A percentile compares a stretch with the other conserved stretches of the same genome.
These are phyloP conservation scores for Portevinia maculata DNA, from an alignment of 2,888 invertebrate species.

Conservation along the genomic window DNA sequence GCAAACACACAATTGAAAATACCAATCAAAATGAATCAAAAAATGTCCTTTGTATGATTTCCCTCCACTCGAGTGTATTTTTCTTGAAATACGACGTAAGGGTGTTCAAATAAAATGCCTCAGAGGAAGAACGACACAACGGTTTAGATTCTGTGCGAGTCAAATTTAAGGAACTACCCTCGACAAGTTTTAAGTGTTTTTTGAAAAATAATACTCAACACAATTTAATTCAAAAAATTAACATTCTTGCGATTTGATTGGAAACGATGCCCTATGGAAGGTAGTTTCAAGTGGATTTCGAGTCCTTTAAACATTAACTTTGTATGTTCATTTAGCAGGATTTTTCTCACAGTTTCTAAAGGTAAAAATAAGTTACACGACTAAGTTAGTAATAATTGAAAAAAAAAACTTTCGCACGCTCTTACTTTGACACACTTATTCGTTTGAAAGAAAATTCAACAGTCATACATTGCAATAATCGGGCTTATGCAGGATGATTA, in stretches of 20 bases:
- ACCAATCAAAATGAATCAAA: conserved; percentile 69
- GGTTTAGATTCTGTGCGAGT: conserved; percentile 25
- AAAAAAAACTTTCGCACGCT: conserved; percentile 65
- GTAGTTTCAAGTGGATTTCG: conserved; percentile 39
- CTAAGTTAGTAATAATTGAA: conserved; percentile 7
- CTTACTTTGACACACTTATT: conserved; percentile 42
- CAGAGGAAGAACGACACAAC: not conserved
- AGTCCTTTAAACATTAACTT: conserved; percentile 10
- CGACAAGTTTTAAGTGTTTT: conserved; percentile 41
- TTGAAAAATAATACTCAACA: conserved; percentile 34
- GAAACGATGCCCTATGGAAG: not conserved
- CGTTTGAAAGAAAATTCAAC: conserved; percentile 30
- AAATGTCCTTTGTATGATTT: conserved; percentile 41
- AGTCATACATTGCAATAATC: conserved; percentile 23
- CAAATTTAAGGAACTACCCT: conserved; percentile 36
- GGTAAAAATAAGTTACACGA: not conserved
- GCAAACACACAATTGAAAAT: conserved; percentile 68
- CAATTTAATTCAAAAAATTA: conserved; percentile 47
- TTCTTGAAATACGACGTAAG: conserved; percentile 27
- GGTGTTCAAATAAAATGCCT: conserved; percentile 39
- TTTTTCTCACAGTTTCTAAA: conserved; percentile 65
- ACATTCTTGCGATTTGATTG: conserved; percentile 66
- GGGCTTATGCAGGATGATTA: conserved; percentile 47
- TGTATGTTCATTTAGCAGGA: conserved; percentile 46
- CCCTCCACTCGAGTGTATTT: conserved; percentile 16